Base-by-base conservation (phyloP, 2,888 invertebrate species). In the Thecocarcelia acutangulata region DNA sequence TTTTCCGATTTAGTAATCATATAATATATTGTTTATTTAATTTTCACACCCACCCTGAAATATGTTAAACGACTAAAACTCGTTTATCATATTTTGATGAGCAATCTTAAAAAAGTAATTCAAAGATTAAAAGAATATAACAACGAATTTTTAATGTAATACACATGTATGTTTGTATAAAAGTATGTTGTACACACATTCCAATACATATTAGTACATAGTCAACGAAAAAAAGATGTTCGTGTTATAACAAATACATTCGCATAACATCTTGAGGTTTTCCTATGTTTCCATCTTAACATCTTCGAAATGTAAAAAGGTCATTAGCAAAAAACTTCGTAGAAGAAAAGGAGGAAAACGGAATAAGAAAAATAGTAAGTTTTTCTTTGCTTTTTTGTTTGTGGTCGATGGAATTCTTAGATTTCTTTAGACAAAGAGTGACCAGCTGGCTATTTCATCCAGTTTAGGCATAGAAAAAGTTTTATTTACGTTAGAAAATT, bases 31-130 rank as follows among this genome's bases (percentile, higher is more conserved):
- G 33, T 9, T 33, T 9, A 33, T 33, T 33, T 33, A 33, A 33
- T 33, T 33, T 8, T 33, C 33, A 33, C 8, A 9, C 9, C 6
- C 9, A 33, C 1, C 9, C 33, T 33, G 33, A 9, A 1, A 28
- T 28, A 28, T 11, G 2, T 19, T 37, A 44, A 15, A 4, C 52
- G 63, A 59, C 70, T 80, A 52, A 70, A 78, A 81, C 79, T 83
- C 79, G 83, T 83, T 83, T 81, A 83, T 81, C 81, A 81, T 83
- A 73, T 83, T 81, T 83, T 81, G 79, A 73, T 73, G 73, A 79
- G 73, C 58, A 78, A 79, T 81, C 69, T 79, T 66, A 33, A 33
- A 33, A 33, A 24, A 69, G 56, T 61, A 63, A 37, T 44, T 21
- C 59, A 76, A 54, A 52, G 61, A 69, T 63, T 76, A 61, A 21